These are phyloP conservation scores for Peromyscus nudipes DNA, from an alignment of 2,797 vertebrate genomes.

Conservation along the genomic window DNA sequence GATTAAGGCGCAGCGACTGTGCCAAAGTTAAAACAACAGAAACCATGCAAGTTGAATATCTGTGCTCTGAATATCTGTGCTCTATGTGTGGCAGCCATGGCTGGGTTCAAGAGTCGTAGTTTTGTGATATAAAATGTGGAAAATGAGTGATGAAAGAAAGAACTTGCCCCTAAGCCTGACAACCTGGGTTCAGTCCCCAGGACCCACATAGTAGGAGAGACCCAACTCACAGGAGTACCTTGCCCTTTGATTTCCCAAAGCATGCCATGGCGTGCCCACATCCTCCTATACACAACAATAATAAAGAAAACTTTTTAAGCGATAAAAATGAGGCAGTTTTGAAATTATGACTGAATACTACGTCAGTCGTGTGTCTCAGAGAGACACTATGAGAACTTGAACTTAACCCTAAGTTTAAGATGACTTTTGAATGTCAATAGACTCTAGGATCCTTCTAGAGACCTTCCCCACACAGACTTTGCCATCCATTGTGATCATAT, in stretches of 20 bases:
- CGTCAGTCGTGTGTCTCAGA: background rate
- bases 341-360: constrained; percentile 23
- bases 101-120: background rate
- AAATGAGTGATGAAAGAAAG: background rate
- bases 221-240: background rate
- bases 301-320: background rate
- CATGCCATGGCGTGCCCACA: background rate
- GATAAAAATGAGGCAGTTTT: constrained; percentile 47
- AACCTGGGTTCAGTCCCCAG: background rate
- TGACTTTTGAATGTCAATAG: background rate
- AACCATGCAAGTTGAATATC: background rate
- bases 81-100: background rate
- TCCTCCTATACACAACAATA: background rate
- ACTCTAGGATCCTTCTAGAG: background rate
- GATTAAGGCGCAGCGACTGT: background rate
- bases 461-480: background rate
- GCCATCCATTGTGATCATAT: background rate
- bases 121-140: constrained; percentile 1
- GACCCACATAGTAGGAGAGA: background rate
- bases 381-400: background rate
- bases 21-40: background rate
- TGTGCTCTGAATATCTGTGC: background rate
- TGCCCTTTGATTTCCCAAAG: background rate
- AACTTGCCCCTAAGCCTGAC: background rate
- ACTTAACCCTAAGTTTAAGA: constrained; percentile 8